Evolutionary conservation across 2,888 invertebrate species (phyloP).

Genomic region (Allophyes oxyacanthae): DNA sequence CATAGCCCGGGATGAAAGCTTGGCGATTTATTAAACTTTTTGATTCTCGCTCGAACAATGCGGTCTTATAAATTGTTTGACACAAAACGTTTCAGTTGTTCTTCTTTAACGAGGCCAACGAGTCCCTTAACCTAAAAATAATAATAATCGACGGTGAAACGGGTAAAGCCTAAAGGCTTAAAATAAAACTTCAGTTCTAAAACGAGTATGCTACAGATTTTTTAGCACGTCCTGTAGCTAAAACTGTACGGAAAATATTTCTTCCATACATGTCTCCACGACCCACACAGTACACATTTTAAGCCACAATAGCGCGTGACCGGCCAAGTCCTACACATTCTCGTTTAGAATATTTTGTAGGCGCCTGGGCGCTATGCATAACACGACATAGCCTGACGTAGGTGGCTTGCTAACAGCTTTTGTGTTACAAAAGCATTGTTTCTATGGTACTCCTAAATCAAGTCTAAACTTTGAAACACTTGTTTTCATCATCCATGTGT

Average conservation of each 20-base stretch:
- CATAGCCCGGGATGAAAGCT: constrained; percentile 58
- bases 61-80: constrained; percentile 19
- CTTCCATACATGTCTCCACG: constrained; percentile 1
- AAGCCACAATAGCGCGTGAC: constrained; percentile 35
- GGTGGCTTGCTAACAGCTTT: constrained; percentile 38
- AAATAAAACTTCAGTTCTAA: too few species aligned
- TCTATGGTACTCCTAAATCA: constrained; percentile 15
- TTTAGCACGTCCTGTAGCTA: not conserved
- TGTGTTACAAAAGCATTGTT: constrained; percentile 28
- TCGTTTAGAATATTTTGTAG: constrained; percentile 44
- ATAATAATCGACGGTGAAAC: too few species aligned
- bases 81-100: too few species aligned
- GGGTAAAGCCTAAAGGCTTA: too few species aligned
- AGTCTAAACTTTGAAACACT: constrained; percentile 16
- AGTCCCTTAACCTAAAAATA: too few species aligned
- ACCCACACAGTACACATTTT: constrained; percentile 12
- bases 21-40: constrained; percentile 66
- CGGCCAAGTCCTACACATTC: constrained; percentile 35
- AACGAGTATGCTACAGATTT: too few species aligned
- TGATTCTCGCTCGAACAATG: constrained; percentile 57
- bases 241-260: constrained; percentile 18
- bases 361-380: constrained; percentile 32
- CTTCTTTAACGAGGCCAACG: too few species aligned
- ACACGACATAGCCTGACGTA: constrained; percentile 32
- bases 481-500: not conserved